Conservation (phyloP, 2,888 invertebrate species). For the Melitaea athalia region DNA sequence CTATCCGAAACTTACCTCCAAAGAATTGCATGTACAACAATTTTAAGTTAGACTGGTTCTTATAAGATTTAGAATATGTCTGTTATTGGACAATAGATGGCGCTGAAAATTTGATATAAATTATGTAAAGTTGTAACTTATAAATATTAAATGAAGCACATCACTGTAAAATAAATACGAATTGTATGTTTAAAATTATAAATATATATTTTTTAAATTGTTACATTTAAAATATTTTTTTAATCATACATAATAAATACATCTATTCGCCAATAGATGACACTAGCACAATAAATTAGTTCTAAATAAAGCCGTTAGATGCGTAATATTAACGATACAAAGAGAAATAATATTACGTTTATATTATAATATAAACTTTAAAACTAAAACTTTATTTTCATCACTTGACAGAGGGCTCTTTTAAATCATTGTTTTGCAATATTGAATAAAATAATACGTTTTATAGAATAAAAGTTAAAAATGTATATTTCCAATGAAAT, state of each 20-base stretch:
- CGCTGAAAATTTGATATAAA: background rate
- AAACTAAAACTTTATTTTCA: no score
- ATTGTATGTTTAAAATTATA: no score
- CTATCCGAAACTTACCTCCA: no score
- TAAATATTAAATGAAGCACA: no score
- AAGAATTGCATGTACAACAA: background rate
- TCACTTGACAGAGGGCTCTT: no score
- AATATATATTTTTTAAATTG: no score
- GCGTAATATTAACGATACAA: conserved; percentile 35
- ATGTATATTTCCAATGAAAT: no score
- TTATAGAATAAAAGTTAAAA: no score
- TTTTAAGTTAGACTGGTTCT: background rate
- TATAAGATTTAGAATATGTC: background rate
- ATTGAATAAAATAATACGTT: no score
- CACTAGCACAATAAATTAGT: conserved; percentile 43
- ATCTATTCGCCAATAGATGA: conserved; percentile 42
- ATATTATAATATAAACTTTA: no score
- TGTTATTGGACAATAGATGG: background rate
- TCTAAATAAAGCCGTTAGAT: conserved; percentile 41
- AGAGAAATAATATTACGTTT: background rate
- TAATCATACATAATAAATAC: background rate
- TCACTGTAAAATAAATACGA: background rate
- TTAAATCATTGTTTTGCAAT: no score
- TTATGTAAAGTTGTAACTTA: no score
- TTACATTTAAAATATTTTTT: background rate